Evolutionary conservation across 2,888 invertebrate genomes (phyloP).

Genomic region (Nomada goodeniana): DNA sequence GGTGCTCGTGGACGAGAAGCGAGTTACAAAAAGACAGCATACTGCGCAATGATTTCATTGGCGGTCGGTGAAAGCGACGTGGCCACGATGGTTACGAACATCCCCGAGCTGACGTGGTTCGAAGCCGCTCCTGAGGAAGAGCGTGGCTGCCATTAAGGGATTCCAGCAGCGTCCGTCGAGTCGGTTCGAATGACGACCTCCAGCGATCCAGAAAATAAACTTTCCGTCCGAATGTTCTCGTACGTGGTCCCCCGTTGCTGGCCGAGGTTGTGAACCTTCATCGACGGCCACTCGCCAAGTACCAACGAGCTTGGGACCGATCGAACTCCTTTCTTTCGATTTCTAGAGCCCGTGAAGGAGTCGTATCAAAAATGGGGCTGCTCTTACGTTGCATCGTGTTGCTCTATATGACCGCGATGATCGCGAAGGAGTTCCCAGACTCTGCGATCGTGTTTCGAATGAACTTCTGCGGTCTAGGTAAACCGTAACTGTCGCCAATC

Average conservation of each 20-base stretch:
- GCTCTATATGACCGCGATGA: background rate
- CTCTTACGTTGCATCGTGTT: background rate
- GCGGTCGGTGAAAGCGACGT: conserved; percentile 16
- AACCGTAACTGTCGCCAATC: background rate
- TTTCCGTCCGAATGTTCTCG: conserved; percentile 54
- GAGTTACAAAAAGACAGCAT: background rate
- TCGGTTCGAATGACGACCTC: conserved; percentile 78
- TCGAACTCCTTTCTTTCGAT: conserved; percentile 48
- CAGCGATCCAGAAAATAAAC: conserved; percentile 80
- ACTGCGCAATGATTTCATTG: conserved; percentile 11
- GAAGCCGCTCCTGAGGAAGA: conserved; percentile 70
- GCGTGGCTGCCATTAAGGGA: conserved; percentile 74
- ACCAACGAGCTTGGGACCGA: conserved; percentile 38
- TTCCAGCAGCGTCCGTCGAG: conserved; percentile 77
- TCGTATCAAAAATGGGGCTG: conserved; percentile 4
- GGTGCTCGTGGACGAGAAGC: background rate
- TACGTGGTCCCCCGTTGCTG: conserved; percentile 24
- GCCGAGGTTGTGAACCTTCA: conserved; percentile 68
- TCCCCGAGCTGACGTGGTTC: conserved; percentile 62
- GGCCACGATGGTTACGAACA: conserved; percentile 57
- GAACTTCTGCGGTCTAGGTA: too few relatives aligned
- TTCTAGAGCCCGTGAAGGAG: conserved; percentile 44
- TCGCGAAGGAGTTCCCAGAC: background rate
- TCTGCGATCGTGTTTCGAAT: too few relatives aligned
- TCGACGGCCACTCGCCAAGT: conserved; percentile 42